Percentiles rank a stretch among this genome's conserved stretches.
phyloP scores from a whole-genome alignment of 2,888 invertebrate species.

The Scotopteryx bipunctaria region DNA sequence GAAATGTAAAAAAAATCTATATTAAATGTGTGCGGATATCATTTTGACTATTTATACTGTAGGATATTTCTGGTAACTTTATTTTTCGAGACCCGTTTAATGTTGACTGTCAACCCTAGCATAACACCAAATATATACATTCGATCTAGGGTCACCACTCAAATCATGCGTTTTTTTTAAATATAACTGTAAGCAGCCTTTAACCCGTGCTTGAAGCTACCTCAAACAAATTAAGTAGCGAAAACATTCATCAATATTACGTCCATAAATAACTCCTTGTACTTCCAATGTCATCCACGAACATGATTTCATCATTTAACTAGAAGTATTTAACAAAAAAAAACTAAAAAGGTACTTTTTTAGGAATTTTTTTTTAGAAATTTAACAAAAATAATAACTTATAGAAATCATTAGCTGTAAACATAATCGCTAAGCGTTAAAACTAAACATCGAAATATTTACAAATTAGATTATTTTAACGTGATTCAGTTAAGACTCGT shows the following conservation, averaged over 20 bases:
- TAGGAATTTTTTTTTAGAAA: constrained; percentile 78
- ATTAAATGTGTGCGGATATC: constrained; percentile 53
- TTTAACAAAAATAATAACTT: constrained; percentile 66
- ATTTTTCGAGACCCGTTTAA: constrained; percentile 77
- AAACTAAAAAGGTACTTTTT: constrained; percentile 72
- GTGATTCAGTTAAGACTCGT: constrained; percentile 17
- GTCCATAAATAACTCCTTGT: constrained; percentile 68
- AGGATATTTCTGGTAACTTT: constrained; percentile 79
- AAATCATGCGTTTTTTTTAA: constrained; percentile 44
- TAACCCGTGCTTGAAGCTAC: constrained; percentile 67
- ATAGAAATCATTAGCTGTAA: constrained; percentile 49
- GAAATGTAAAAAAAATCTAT: constrained; percentile 18
- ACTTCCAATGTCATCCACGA: constrained; percentile 55
- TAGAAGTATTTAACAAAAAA: constrained; percentile 64
- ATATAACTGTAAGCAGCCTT: constrained; percentile 64
- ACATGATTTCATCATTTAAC: constrained; percentile 69
- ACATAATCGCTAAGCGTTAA: constrained; percentile 66
- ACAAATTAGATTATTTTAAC: constrained; percentile 21
- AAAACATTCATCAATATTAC: constrained; percentile 52
- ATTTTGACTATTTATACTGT: constrained; percentile 53
- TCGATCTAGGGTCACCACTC: constrained; percentile 52
- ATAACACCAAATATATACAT: constrained; percentile 37
- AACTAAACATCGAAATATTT: constrained; percentile 50
- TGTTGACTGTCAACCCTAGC: constrained; percentile 55
- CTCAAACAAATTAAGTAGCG: constrained; percentile 65